Base-by-base conservation (phyloP, 2,113 vertebrate genomes). In the Riparia riparia region DNA sequence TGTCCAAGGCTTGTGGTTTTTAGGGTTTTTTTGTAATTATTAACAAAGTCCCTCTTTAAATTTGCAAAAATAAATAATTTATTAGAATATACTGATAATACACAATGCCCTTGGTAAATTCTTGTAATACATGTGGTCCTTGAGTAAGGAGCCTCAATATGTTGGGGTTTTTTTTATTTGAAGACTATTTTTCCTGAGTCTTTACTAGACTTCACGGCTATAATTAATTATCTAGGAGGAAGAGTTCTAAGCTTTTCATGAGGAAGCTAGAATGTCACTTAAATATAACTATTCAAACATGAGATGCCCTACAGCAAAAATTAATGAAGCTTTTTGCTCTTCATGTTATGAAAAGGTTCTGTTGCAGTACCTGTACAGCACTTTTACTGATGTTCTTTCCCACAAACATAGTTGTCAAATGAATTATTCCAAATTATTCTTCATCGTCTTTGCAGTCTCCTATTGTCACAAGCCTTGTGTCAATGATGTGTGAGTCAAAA, bases 221-320 rank as follows among this genome's bases (percentile, higher is more conserved):
- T 60, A 92, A 86, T 69, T 96, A 91, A 83, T 95, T 91, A 83
- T 57, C 61, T 74, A 69, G 65, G 56, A 95, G 44, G 74, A 96
- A 18, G 78, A 53, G 58, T 87, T 90, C 63, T 73, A 53, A 86
- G 72, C 42, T 91, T 91, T 79, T 91, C 72, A 70, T 41, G 76
- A 86, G 69, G 88, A 93, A 94, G 60, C 68, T 51, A 74, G 39
- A 78, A 78, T 91, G 68, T 93, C 89, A 90, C 86, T 91, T 95
- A 92, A 91, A 94, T 94, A 41, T 25, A 80, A 60, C 53, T 82
- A 79, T 80, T 94, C 66, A 80, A 92, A 86, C 8, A 1, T 86
- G 56, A 92, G 72, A 70, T 87, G 73, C 73, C 90, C 54, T 44
- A 14, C 34, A 78, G 88, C 90, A 92, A 95, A 96, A 93, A 80